Conservation (phyloP, 2,113 vertebrate species). For the Halichoeres trimaculatus region DNA sequence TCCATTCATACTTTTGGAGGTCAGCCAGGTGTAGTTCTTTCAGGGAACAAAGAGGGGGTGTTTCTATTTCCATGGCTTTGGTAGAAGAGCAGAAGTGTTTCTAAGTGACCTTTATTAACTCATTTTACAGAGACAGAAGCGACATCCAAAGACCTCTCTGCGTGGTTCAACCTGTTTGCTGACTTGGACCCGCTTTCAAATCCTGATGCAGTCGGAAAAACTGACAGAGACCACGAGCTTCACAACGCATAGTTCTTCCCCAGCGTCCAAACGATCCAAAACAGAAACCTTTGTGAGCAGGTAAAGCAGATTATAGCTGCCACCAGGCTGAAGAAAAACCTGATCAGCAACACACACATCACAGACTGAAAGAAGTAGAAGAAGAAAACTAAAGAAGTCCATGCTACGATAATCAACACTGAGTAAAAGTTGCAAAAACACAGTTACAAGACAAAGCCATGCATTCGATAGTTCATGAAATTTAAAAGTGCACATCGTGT, state of each 20-base stretch:
- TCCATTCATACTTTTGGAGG: conserved; percentile 13
- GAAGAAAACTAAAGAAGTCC: neutral
- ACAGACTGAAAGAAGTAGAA: neutral
- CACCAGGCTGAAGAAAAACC: neutral
- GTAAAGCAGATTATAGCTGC: neutral
- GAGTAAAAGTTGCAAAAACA: neutral
- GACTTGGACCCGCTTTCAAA: conserved; percentile 97
- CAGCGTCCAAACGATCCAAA: neutral
- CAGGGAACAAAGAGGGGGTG: neutral
- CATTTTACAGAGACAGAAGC: conserved; percentile 83
- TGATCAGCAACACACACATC: neutral
- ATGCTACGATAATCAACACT: neutral
- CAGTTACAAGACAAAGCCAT: neutral
- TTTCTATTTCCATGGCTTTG: neutral
- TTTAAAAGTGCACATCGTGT: no score
- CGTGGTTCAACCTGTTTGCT: conserved; percentile 97
- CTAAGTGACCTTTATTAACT: neutral
- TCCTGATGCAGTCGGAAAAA: conserved; percentile 93
- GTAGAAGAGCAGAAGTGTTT: neutral
- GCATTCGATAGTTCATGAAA: neutral
- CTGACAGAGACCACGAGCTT: conserved; percentile 90
- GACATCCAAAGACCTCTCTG: conserved; percentile 87
- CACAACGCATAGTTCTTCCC: conserved; percentile 85
- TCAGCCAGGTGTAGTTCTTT: neutral
- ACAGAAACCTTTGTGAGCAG: neutral